Evolutionary conservation across 2,888 invertebrate species (phyloP), one percentile per base, ranked within the genome.

Genomic region (Nymphalis c-album): DNA sequence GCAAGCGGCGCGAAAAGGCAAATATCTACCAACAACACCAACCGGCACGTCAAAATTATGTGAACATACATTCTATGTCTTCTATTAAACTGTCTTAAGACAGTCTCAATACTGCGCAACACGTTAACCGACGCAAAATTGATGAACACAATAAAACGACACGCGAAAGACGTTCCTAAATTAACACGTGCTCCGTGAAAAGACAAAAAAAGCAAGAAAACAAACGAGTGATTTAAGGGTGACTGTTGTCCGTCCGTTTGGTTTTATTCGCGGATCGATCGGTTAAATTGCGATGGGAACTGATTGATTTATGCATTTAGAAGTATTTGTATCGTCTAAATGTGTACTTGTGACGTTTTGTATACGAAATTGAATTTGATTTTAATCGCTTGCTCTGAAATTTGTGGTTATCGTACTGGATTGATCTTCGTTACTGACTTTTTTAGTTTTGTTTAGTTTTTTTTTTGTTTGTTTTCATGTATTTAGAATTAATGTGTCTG

Each of bases 171-270:
- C 69, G 65, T 53, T 69, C 62, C 48, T 59, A 65, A 69, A 69
- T 65, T 69, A 65, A 53, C 65, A 47, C 65, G 13, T 10, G 53
- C 59, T 5, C n/a, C 48, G 18, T n/a, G n/a, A 47, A 61, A 68
- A 67, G 63, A 67, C 61, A 74, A 69, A 73, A 22, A 68, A 65
- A 53, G 64, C 68, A 65, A 64, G 55, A 80, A 71, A 67, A 74
- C 80, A 78, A 80, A 71, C 79, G 82, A 84, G 88, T 90, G 90
- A 90, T 90, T 90, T 81, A 80, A 72, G 70, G 75, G 72, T 76
- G 80, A 80, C 78, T 70, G 69, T 51, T 65, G 59, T 57, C 53
- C 63, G 59, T 69, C 55, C 47, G 61, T 59, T 72, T 73, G 64
- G 63, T 80, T 73, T 76, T 82, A 73, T 80, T 78, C 71, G 63